A percentile compares a stretch with the other conserved stretches of the same genome.
Conservation (phyloP, 2,797 vertebrate species). For the Geotrypetes seraphini region DNA sequence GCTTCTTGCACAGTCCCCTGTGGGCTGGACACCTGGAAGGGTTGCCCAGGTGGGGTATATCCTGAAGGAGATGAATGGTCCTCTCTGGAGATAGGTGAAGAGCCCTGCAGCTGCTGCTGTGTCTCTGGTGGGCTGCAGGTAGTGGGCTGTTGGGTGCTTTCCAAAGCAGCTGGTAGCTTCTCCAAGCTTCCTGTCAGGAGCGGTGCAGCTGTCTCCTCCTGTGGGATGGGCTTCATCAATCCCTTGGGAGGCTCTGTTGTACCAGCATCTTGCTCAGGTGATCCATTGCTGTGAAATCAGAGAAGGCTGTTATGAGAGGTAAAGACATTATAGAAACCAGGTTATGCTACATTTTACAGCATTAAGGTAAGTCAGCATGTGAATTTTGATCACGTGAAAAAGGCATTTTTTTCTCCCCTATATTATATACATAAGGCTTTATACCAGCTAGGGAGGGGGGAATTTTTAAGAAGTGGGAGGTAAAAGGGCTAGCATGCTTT, state of each 20-base stretch:
- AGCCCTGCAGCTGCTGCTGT: no score
- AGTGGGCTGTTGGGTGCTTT: constrained; percentile 1
- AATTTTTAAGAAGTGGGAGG: no score
- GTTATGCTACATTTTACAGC: no score
- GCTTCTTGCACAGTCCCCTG: constrained; percentile 23
- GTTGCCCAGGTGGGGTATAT: constrained; percentile 4
- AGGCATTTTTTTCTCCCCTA: no score
- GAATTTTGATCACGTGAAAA: no score
- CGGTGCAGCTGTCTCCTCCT: not conserved
- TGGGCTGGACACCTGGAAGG: constrained; percentile 30
- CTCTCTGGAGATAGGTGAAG: not conserved
- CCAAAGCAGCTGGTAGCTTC: not conserved
- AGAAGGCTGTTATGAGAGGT: no score
- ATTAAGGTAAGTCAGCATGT: no score
- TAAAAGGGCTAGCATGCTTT: no score
- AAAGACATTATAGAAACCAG: no score
- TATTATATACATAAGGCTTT: no score
- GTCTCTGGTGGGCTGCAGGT: no score
- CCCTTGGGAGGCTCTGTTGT: not conserved
- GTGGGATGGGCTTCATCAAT: not conserved
- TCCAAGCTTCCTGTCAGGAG: not conserved
- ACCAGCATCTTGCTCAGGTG: not conserved
- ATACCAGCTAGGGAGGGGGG: no score
- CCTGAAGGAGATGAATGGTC: constrained; percentile 10
- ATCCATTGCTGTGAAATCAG: not conserved